Percentiles rank a stretch among this genome's conserved stretches.
Conservation (phyloP, 2,113 vertebrate genomes). For the Lutjanus erythropterus region DNA sequence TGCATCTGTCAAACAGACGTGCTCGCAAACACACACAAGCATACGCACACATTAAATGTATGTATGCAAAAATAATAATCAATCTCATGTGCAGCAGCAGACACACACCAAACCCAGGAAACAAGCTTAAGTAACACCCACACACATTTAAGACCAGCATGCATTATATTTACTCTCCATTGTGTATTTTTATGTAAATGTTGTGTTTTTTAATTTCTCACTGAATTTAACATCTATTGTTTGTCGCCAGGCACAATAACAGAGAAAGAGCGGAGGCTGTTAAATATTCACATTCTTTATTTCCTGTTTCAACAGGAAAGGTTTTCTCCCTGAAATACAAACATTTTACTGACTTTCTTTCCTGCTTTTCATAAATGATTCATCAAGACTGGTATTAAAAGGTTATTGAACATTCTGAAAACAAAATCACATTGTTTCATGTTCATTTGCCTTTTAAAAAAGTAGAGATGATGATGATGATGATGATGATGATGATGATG, state of each 20-base stretch:
- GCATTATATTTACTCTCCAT: background rate
- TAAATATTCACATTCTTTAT: background rate
- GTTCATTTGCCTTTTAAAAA: too few species aligned
- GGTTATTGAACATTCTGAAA: background rate
- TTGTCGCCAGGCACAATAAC: background rate
- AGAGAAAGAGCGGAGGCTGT: background rate
- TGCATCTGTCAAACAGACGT: conserved; percentile 19
- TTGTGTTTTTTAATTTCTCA: background rate
- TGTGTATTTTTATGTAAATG: background rate
- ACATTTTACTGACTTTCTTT: conserved; percentile 23
- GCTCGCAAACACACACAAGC: background rate
- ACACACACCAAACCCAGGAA: background rate
- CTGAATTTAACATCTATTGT: background rate
- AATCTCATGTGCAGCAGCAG: conserved; percentile 1
- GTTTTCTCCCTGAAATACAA: conserved; percentile 1
- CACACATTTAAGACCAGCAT: background rate
- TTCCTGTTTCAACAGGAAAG: background rate
- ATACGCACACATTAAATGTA: background rate
- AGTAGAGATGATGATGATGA: too few species aligned
- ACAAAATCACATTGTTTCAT: background rate
- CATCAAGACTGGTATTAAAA: background rate
- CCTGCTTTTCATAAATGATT: conserved; percentile 32
- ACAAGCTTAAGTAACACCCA: conserved; percentile 2
- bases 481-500: too few species aligned
- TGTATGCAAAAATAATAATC: conserved; percentile 13